These are phyloP conservation scores for Helarctos malayanus DNA, from an alignment of 2,797 vertebrate species.

Conservation along the genomic window DNA sequence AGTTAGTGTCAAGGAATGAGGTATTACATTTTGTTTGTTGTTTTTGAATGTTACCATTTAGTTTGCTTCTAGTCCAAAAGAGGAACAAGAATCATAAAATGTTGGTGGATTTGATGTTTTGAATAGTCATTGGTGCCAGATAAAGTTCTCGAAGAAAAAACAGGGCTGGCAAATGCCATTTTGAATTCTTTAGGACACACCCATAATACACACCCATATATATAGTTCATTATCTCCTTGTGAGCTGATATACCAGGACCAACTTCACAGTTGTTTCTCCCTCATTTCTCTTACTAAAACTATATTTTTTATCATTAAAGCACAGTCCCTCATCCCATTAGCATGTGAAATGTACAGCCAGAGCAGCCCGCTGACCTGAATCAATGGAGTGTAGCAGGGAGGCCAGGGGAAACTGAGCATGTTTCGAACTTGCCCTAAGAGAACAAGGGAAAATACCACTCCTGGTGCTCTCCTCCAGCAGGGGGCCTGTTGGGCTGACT, in stretches of 20 bases:
- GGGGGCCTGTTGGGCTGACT: conserved; percentile 82
- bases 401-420: conserved; percentile 76
- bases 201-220: conserved; percentile 20
- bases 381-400: conserved; percentile 78
- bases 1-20: conserved; percentile 34
- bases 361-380: conserved; percentile 80
- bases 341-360: conserved; percentile 83
- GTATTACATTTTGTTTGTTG: not conserved
- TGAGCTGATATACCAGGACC: conserved; percentile 69
- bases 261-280: conserved; percentile 73
- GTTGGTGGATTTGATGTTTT: conserved; percentile 69
- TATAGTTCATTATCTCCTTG: conserved; percentile 75
- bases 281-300: conserved; percentile 84
- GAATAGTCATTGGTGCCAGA: conserved; percentile 64
- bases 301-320: conserved; percentile 79
- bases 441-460: conserved; percentile 77
- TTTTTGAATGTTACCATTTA: conserved; percentile 33
- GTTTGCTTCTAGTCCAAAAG: conserved; percentile 44
- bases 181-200: conserved; percentile 70
- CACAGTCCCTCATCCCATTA: conserved; percentile 81
- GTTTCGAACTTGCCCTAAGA: conserved; percentile 82
- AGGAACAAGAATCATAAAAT: not conserved
- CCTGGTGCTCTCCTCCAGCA: conserved; percentile 57
- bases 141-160: conserved; percentile 76
- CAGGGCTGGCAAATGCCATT: conserved; percentile 69